Conservation (phyloP, 2,113 vertebrate genomes). For the Dascyllus trimaculatus region DNA sequence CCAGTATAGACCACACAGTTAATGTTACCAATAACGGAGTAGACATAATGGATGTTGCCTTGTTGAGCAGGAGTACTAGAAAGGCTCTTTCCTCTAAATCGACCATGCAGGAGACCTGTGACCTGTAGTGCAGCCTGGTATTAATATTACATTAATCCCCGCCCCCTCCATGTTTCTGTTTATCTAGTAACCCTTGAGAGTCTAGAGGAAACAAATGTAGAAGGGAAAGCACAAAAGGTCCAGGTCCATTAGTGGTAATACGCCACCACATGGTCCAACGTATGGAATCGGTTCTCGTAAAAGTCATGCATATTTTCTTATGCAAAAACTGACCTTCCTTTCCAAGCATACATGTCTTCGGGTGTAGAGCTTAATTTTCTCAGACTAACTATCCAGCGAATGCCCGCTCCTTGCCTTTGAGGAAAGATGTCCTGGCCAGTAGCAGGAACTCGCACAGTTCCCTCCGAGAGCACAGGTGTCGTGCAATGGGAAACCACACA, state of each 20-base stretch:
- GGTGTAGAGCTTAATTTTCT: constrained; percentile 18
- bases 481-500: constrained; percentile 34
- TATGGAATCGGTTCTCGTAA: constrained; percentile 5
- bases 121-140: constrained; percentile 36
- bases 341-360: constrained; percentile 3
- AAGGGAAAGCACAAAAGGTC: background rate
- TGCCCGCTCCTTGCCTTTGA: constrained; percentile 1
- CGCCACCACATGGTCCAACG: background rate
- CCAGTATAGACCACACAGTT: constrained; percentile 35
- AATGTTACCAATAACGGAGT: constrained; percentile 42
- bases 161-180: background rate
- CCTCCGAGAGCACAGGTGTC: constrained; percentile 61
- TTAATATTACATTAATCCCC: constrained; percentile 48
- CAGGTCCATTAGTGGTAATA: background rate
- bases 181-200: constrained; percentile 12
- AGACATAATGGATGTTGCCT: constrained; percentile 43
- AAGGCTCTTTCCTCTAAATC: constrained; percentile 42
- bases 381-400: background rate
- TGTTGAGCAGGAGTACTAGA: constrained; percentile 20
- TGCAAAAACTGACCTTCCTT: constrained; percentile 44
- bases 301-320: constrained; percentile 12
- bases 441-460: constrained; percentile 17
- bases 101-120: constrained; percentile 48
- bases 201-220: constrained; percentile 2
- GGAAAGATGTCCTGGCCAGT: constrained; percentile 14